Evolutionary conservation across 92 coral and sea anemone genomes (phyloP).

Genomic region (Pocillopora meandrina): DNA sequence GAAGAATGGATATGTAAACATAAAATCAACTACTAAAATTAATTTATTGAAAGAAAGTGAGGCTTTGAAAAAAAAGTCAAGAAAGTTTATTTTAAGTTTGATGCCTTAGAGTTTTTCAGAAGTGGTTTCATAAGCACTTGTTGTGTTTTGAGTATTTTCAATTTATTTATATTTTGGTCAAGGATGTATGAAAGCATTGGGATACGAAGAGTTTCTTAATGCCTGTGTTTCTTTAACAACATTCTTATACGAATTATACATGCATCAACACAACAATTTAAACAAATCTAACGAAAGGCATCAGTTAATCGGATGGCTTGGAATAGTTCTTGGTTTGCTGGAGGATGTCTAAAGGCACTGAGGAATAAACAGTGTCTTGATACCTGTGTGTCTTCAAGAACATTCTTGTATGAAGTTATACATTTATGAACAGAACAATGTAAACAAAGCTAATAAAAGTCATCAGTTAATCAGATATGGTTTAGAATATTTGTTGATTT

Average conservation of each 20-base stretch:
- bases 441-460: too few species aligned
- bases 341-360: background rate
- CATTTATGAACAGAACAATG: too few species aligned
- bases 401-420: too few species aligned
- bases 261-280: background rate
- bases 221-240: background rate
- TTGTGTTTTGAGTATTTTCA: background rate
- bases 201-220: background rate
- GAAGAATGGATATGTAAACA: background rate
- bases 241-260: background rate
- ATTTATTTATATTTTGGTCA: background rate
- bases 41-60: too few species aligned
- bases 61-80: background rate
- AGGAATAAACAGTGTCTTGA: background rate
- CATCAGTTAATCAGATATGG: too few species aligned
- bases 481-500: too few species aligned
- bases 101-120: too few species aligned
- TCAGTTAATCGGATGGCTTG: too few species aligned
- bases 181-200: background rate
- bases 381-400: too few species aligned
- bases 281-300: background rate
- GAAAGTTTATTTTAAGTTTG: background rate
- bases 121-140: background rate
- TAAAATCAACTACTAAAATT: background rate
- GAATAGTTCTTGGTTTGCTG: too few species aligned